phyloP scores from a whole-genome alignment of 1,140 invertebrate species.

The Antheraea mylitta region DNA sequence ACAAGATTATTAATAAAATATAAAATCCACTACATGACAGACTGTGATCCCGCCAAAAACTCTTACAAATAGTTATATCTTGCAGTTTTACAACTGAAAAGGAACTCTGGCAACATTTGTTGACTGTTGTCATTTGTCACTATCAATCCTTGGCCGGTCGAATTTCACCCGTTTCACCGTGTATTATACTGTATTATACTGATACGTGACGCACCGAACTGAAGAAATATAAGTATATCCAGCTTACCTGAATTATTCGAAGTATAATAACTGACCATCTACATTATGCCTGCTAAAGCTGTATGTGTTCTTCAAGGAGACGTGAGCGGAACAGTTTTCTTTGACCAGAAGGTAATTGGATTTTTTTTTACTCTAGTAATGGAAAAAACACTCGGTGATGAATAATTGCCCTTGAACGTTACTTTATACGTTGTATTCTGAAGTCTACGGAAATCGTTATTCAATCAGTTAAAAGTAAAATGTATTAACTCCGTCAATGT shows the following conservation, averaged over 20 bases:
- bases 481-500: neutral
- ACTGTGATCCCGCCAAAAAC: no score
- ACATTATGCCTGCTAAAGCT: conserved; percentile 83
- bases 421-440: neutral
- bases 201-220: neutral
- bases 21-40: no score
- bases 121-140: no score
- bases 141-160: no score
- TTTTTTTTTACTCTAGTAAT: neutral
- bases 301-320: conserved; percentile 93
- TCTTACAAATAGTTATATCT: no score
- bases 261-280: neutral
- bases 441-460: neutral
- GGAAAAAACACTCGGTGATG: neutral
- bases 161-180: no score
- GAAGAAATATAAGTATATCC: neutral
- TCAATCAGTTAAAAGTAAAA: neutral
- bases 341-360: conserved; percentile 85
- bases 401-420: no score
- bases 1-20: no score
- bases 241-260: neutral
- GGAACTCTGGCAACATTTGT: no score
- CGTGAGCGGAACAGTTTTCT: conserved; percentile 89
- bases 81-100: no score
- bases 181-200: no score